Base-by-base conservation (phyloP, 1,140 invertebrate genomes). In the Nasonia longicornis region DNA sequence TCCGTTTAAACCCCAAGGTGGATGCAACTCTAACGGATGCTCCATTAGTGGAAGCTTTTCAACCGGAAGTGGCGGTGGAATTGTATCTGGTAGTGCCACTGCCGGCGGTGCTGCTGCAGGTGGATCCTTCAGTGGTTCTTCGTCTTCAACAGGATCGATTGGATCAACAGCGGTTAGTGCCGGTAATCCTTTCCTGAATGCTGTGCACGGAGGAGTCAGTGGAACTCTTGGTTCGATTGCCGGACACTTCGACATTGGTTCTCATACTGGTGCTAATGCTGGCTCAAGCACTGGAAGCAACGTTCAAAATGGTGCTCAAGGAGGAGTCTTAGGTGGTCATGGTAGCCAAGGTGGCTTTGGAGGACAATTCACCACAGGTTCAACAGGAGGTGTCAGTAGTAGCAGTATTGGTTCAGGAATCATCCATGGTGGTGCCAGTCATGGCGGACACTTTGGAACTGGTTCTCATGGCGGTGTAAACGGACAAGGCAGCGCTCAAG, bases 1-100 rank as follows among this genome's bases (percentile, higher is more conserved):
- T 14, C 77, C 75, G 10, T 81, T 84, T 58, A 77, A 64, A 16
- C 58, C 72, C 12, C 75, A 81, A 38, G 66, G 52, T 42, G 67
- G 42, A 3, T 76, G 67, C 16, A 64, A 52, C 11, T 70, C 75
- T 3, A 69, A 67, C 4, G 64, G 64, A 6, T 77, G 72, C 69
- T 42, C 42, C 2, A 12, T 58, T 2, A 76, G 64, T 4, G 73
- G 64, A 31, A 29, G 20, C 58, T 63, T 70, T 16, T 14, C 58
- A 0, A 6, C 35, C 8, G 10, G 3, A 52, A 22, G 22, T 35
- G 42, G 2, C 1, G 45, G 2, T 70, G 16, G 22, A 22, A 8
- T 35, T 48, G 7, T 20, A 64, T 12, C 10, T 0, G 63, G 29
- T 38, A 29, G 26, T 6, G 22, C 22, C 1, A 31, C 20, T 11